phyloP scores from a whole-genome alignment of 1,140 invertebrate species.

The Aethina tumida region DNA sequence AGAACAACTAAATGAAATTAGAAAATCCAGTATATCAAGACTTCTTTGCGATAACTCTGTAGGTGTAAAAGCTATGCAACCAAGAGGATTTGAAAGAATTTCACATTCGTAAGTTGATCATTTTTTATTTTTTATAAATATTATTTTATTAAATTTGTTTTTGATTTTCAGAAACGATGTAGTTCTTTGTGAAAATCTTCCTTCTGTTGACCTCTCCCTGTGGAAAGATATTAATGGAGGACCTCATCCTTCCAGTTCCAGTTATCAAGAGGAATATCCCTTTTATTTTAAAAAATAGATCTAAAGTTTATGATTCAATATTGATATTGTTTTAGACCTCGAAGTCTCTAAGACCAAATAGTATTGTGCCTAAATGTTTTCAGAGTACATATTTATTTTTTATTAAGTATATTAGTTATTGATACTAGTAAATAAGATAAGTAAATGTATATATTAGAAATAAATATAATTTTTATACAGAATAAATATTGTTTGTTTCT shows the following conservation, averaged over 20 bases:
- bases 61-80: constrained; percentile 63
- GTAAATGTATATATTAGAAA: too few species aligned
- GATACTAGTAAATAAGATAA: too few species aligned
- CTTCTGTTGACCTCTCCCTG: constrained; percentile 51
- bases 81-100: constrained; percentile 47
- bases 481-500: too few species aligned
- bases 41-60: constrained; percentile 84
- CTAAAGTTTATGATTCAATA: too few species aligned
- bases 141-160: constrained; percentile 1
- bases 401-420: too few species aligned
- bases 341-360: too few species aligned
- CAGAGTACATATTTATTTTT: too few species aligned
- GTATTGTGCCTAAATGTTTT: too few species aligned
- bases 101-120: constrained; percentile 43
- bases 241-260: neutral
- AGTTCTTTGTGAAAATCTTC: constrained; percentile 51
- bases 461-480: too few species aligned
- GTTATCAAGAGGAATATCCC: too few species aligned
- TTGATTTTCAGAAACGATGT: constrained; percentile 53
- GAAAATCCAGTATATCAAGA: constrained; percentile 70
- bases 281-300: too few species aligned
- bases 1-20: constrained; percentile 53
- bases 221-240: constrained; percentile 44
- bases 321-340: too few species aligned
- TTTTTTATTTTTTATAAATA: constrained; percentile 25